Evolutionary conservation across 1,140 invertebrate species (phyloP), one percentile per base, ranked within the genome.

Genomic region (Trichogramma pretiosum): DNA sequence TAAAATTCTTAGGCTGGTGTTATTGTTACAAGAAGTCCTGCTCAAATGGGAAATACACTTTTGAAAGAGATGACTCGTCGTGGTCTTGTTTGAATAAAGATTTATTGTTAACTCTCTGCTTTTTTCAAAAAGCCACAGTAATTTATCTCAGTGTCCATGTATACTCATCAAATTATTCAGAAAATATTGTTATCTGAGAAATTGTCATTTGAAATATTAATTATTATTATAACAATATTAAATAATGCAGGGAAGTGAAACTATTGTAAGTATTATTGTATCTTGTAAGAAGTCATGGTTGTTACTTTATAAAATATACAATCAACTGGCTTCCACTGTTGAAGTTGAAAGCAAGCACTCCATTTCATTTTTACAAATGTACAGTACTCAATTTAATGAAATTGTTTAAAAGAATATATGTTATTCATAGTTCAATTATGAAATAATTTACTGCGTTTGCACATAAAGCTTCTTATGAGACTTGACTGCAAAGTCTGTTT

Each of bases 1-100:
- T 8, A 34, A n/a, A n/a, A 34, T n/a, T 24, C 60, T 63, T 52
- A 81, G 74, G 89, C 89, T 64, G 88, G 89, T 54, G 95, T 98
- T 34, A 83, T 90, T 62, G 93, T 98, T 10, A 94, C 93, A 21
- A 86, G 85, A 63, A 96, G 92, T 64, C 94, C 95, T 22, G 94
- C 94, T 52, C 90, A 96, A 76, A 92, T 98, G 87, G 94, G 94
- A 36, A 80, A 78, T 46, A 84, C 88, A 66, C 75, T 98, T 54
- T 73, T 85, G 48, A 89, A 94, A 77, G 89, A 87, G 74, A 90
- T 90, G 87, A 84, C 82, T 63, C 78, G 83, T 66, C 72, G 82
- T 61, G 77, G 77, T 57, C 75, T 83, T 57, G 76, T 76, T 45
- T 59, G 53, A 64, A 61, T 41, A 36, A 26, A 16, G 16, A 35